These are phyloP conservation scores for Diploptera punctata DNA, from an alignment of 2,888 invertebrate genomes.

Conservation along the genomic window DNA sequence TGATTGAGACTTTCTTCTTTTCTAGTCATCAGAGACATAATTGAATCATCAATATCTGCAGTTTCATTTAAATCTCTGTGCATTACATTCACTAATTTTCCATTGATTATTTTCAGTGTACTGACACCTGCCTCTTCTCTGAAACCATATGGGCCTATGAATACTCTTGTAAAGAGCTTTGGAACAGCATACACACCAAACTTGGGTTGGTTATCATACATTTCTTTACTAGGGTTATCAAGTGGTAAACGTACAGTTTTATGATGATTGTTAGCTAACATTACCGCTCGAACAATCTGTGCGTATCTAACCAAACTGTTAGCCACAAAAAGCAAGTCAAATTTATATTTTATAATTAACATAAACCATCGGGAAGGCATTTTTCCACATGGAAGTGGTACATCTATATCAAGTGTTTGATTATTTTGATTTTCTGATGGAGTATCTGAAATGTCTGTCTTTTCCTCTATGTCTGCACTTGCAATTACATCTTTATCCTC, in stretches of 20 bases:
- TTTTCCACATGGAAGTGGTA: slow-evolving; percentile 38
- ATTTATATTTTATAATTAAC: slow-evolving; percentile 62
- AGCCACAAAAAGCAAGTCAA: slow-evolving; percentile 60
- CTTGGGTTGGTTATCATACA: slow-evolving; percentile 35
- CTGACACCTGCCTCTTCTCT: slow-evolving; percentile 47
- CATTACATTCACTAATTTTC: background rate
- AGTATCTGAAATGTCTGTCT: no score
- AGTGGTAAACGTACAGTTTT: slow-evolving; percentile 58
- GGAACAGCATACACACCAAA: slow-evolving; percentile 54
- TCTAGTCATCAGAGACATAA: background rate
- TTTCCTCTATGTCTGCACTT: no score
- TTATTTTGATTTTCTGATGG: no score
- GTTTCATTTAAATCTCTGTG: background rate
- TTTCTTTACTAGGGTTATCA: background rate
- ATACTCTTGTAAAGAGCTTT: slow-evolving; percentile 49
- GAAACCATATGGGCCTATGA: slow-evolving; percentile 53
- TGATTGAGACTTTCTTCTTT: background rate
- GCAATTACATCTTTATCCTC: no score
- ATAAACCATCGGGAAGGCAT: slow-evolving; percentile 61
- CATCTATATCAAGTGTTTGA: no score
- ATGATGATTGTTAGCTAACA: slow-evolving; percentile 56
- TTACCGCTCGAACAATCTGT: slow-evolving; percentile 59
- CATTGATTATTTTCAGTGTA: background rate
- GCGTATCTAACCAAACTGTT: slow-evolving; percentile 62
- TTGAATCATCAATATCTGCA: background rate